These are phyloP conservation scores for Petromus typicus DNA, from an alignment of 2,113 vertebrate genomes.

Conservation along the genomic window DNA sequence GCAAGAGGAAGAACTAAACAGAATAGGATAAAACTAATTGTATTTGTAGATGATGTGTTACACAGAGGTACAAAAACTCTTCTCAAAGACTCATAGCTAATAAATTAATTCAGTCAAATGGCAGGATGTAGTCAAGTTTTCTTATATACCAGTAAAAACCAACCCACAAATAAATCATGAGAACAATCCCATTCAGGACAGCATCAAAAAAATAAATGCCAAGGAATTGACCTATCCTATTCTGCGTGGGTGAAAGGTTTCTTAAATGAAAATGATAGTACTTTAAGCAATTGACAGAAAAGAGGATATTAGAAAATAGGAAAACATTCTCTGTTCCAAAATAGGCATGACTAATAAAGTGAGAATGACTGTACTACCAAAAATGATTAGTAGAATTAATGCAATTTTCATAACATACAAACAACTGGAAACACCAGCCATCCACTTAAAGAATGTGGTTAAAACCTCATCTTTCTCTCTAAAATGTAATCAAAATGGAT, in stretches of 20 bases:
- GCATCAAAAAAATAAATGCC: neutral
- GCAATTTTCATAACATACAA: neutral
- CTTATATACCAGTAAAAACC: neutral
- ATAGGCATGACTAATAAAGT: neutral
- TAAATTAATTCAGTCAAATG: neutral
- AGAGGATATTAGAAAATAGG: neutral
- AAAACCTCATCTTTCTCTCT: neutral
- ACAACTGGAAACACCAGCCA: neutral
- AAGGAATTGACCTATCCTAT: neutral
- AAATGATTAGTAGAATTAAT: neutral
- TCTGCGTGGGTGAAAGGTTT: neutral
- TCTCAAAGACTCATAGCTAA: neutral
- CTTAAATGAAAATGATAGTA: neutral
- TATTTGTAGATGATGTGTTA: neutral
- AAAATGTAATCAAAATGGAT: neutral
- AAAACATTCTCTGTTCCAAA: neutral
- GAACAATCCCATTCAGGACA: neutral
- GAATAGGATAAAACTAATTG: neutral
- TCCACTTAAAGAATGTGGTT: neutral
- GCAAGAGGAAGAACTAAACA: neutral
- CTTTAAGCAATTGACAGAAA: neutral
- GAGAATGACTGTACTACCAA: neutral
- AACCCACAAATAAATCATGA: neutral
- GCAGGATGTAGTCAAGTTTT: neutral
- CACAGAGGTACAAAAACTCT: neutral